Evolutionary conservation across 2,797 vertebrate species (phyloP), one percentile per base, ranked within the genome.

Genomic region (Balearica regulorum): DNA sequence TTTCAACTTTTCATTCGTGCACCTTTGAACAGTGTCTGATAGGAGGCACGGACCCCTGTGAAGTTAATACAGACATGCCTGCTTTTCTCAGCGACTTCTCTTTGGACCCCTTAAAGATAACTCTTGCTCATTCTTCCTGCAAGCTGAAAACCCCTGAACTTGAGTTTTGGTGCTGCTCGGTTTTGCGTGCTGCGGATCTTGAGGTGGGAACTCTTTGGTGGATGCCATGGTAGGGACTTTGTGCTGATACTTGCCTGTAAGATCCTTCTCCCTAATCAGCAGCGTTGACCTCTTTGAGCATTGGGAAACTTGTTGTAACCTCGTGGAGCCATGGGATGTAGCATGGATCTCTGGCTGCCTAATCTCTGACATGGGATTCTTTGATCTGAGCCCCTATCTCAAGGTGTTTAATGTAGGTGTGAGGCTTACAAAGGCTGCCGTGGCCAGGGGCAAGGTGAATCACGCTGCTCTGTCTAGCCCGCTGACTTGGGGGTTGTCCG

Each of bases 261-360:
- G 66, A 37, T 41, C 33, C 9, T 66, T 57, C 39, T 76, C 41
- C 54, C 41, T 39, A 1, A 48, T 6, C 37, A 44, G 13, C 58
- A 37, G 17, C 2, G 0, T 31, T 60, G 55, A 26, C 41, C 25
- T 62, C 35, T 44, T 20, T 7, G 29, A 33, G 60, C 6, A 0
- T 2, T 37, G 60, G 72, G 69, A 64, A 57, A n/a, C 1, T 10
- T 0, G 1, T 43, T 46, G 60, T 37, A 65, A 31, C 68, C 46
- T 66, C 14, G 3, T 0, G 8, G 73, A 68, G 68, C 54, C 10
- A 1, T 13, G 60, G 49, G 64, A 35, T 39, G 19, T 37, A 31
- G 41, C n/a, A 3, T 9, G 21, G 61, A 53, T 65, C 46, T 43
- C 65, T 0, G 33, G 24, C 82, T 60, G 35, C 69, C 64, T 57